Evolutionary conservation across 2,797 vertebrate genomes (phyloP).

Genomic region (Fistularia commersonii): DNA sequence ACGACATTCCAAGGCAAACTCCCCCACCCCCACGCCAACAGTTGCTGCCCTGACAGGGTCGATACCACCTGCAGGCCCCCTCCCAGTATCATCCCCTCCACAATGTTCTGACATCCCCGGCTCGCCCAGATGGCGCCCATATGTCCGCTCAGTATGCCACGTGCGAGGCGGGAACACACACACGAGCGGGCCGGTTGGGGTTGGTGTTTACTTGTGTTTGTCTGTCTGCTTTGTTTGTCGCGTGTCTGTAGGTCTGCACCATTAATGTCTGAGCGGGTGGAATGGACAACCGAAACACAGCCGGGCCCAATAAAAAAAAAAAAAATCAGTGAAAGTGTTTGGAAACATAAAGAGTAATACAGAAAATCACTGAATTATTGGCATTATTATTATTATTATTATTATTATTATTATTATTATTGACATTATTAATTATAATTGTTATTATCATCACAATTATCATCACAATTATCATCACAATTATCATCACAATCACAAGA

Average conservation of each 20-base stretch:
- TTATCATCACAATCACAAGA: too few species aligned
- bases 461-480: too few species aligned
- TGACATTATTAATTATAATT: too few species aligned
- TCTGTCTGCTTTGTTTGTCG: not conserved
- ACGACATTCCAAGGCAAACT: slow-evolving; percentile 13
- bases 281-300: too few species aligned
- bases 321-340: too few species aligned
- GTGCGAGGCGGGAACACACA: slow-evolving; percentile 33
- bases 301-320: too few species aligned
- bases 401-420: too few species aligned
- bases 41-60: slow-evolving; percentile 22
- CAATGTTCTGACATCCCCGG: slow-evolving; percentile 47
- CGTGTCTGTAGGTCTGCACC: not conserved
- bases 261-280: not conserved
- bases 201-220: not conserved
- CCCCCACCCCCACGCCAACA: slow-evolving; percentile 15
- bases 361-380: too few species aligned
- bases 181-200: slow-evolving; percentile 27
- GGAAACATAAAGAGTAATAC: too few species aligned
- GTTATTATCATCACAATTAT: too few species aligned
- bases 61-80: slow-evolving; percentile 37
- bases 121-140: slow-evolving; percentile 71
- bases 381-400: too few species aligned
- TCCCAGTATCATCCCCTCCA: slow-evolving; percentile 39
- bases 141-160: slow-evolving; percentile 48